Conservation (phyloP, 2,888 invertebrate species). For the Morpho deidamia region DNA sequence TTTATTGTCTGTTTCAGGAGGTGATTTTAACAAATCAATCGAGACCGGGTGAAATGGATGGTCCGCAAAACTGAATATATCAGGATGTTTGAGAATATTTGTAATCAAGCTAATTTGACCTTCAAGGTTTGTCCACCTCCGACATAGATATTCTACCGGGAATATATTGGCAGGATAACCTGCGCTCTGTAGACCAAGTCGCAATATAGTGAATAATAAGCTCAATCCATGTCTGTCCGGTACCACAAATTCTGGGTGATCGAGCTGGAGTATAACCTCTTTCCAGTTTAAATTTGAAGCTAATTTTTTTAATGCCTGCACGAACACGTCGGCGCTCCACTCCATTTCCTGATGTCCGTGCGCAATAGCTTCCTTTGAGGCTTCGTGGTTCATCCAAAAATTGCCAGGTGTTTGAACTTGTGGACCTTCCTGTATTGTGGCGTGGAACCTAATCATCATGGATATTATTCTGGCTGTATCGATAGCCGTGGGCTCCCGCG, state of each 20-base stretch:
- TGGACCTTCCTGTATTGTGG: constrained; percentile 80
- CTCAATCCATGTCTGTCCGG: constrained; percentile 92
- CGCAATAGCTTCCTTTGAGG: constrained; percentile 72
- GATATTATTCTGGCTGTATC: constrained; percentile 91
- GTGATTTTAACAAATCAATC: constrained; percentile 93
- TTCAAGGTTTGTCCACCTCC: constrained; percentile 95
- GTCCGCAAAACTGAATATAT: constrained; percentile 96
- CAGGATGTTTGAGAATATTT: constrained; percentile 92
- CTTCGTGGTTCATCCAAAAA: constrained; percentile 79
- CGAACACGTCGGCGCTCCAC: constrained; percentile 97
- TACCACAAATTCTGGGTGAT: constrained; percentile 92
- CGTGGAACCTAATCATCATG: constrained; percentile 91
- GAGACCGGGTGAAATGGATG: constrained; percentile 92
- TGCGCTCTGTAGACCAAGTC: constrained; percentile 87
- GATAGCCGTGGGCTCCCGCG: constrained; percentile 88
- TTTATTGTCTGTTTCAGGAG: constrained; percentile 96
- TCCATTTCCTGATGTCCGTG: constrained; percentile 70
- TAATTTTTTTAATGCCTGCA: constrained; percentile 93
- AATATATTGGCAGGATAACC: constrained; percentile 85
- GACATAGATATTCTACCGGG: constrained; percentile 93
- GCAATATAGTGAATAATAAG: constrained; percentile 89
- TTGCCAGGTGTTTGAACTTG: constrained; percentile 82
- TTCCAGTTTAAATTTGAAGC: constrained; percentile 94
- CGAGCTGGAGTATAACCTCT: constrained; percentile 93
- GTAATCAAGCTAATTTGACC: constrained; percentile 94